These are phyloP conservation scores for Arnoldichthys spilopterus DNA, from an alignment of 2,797 vertebrate species.

Conservation along the genomic window DNA sequence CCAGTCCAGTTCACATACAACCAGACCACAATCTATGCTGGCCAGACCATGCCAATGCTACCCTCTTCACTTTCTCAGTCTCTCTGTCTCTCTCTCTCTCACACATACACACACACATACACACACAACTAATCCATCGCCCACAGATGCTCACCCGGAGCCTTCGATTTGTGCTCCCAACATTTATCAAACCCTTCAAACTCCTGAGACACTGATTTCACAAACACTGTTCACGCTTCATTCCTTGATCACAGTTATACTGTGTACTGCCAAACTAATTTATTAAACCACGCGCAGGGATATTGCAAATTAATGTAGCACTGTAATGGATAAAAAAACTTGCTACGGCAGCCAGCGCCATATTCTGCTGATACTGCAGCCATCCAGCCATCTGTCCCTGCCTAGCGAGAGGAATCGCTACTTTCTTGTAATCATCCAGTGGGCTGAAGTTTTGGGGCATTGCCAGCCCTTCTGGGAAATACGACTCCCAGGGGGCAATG, in stretches of 20 bases:
- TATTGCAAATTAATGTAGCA: slow-evolving; percentile 35
- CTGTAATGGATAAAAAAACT: slow-evolving; percentile 44
- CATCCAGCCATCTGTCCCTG: slow-evolving; percentile 72
- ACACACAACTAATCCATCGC: neutral
- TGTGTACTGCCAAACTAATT: slow-evolving; percentile 37
- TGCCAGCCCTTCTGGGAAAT: slow-evolving; percentile 63
- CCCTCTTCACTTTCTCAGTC: slow-evolving; percentile 1
- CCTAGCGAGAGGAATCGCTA: slow-evolving; percentile 58
- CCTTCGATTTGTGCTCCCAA: slow-evolving; percentile 11
- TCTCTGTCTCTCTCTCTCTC: neutral
- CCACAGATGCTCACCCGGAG: neutral
- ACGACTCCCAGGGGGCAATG: slow-evolving; percentile 45
- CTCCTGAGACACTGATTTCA: slow-evolving; percentile 3
- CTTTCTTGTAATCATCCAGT: slow-evolving; percentile 66
- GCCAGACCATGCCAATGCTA: slow-evolving; percentile 39
- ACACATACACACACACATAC: neutral
- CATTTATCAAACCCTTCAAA: neutral
- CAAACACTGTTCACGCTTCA: slow-evolving; percentile 20
- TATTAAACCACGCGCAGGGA: slow-evolving; percentile 29
- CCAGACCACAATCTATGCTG: slow-evolving; percentile 52
- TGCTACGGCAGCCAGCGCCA: slow-evolving; percentile 53
- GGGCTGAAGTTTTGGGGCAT: slow-evolving; percentile 53
- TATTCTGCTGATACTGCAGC: slow-evolving; percentile 60
- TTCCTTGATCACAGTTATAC: slow-evolving; percentile 16
- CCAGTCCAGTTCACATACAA: slow-evolving; percentile 57